These are phyloP conservation scores for Delphinapterus leucas DNA, from an alignment of 2,113 vertebrate species.

Conservation along the genomic window DNA sequence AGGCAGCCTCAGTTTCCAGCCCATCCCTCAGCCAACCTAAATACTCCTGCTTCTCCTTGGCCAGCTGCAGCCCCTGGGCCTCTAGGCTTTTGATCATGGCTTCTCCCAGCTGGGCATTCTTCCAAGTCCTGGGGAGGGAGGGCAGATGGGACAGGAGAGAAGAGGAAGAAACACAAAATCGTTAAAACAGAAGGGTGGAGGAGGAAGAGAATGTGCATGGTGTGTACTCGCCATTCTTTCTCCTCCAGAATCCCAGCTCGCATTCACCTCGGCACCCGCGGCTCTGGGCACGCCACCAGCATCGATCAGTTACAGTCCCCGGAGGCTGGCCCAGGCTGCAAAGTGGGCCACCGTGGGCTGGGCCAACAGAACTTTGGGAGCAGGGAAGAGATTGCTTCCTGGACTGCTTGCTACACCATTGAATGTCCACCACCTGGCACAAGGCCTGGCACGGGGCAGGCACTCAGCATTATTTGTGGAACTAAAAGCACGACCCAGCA, in stretches of 20 bases:
- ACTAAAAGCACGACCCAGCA: not conserved
- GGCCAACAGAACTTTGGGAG: not conserved
- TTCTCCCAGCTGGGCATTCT: conserved; percentile 95
- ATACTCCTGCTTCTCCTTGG: conserved; percentile 98
- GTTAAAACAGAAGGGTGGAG: not conserved
- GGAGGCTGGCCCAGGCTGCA: not conserved
- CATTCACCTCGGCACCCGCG: not conserved
- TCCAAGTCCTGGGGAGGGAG: conserved; percentile 90
- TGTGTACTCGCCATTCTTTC: fast-evolving
- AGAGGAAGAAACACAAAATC: conserved; percentile 36
- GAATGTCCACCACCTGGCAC: not conserved
- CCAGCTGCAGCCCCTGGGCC: conserved; percentile 96
- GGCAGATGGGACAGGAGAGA: conserved; percentile 54
- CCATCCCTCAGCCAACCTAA: conserved; percentile 85
- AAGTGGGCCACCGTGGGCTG: conserved; percentile 3
- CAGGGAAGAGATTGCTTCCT: not conserved
- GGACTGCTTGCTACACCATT: not conserved
- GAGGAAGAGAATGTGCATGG: not conserved
- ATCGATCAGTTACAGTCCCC: not conserved
- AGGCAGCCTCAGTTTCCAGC: not conserved
- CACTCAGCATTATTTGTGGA: not conserved
- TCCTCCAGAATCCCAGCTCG: not conserved
- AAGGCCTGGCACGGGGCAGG: not conserved
- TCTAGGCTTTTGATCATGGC: conserved; percentile 98
- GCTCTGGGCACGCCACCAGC: not conserved